phyloP scores from a whole-genome alignment of 2,113 vertebrate genomes.

The Onychorhynchus coronatus region DNA sequence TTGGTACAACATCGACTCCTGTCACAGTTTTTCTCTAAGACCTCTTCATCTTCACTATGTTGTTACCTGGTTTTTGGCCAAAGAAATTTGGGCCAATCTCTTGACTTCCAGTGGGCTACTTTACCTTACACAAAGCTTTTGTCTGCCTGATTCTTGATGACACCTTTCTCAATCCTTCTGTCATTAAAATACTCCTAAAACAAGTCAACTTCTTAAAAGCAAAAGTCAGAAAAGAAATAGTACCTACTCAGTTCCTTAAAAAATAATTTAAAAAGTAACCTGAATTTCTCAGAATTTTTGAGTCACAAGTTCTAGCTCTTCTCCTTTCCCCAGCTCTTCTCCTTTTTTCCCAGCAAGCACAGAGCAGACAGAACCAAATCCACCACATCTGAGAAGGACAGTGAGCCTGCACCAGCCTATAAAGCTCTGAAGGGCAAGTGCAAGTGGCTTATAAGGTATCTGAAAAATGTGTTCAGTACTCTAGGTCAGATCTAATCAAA shows the following conservation, averaged over 20 bases:
- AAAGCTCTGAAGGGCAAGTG: not conserved
- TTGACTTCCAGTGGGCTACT: not conserved
- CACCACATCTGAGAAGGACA: not conserved
- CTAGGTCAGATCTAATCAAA: not conserved
- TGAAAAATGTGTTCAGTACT: not conserved
- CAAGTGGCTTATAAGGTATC: not conserved
- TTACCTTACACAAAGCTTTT: not conserved
- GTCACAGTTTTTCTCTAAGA: not conserved
- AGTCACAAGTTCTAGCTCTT: not conserved
- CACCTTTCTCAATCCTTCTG: not conserved
- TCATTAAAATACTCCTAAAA: not conserved
- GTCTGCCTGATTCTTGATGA: not conserved
- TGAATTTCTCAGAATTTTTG: not conserved
- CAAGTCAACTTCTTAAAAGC: not conserved
- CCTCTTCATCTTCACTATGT: not conserved
- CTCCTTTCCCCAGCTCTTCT: not conserved
- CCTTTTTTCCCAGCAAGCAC: not conserved
- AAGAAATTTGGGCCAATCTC: not conserved
- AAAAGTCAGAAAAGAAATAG: not conserved
- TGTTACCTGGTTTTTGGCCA: not conserved
- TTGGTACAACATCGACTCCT: accelerated
- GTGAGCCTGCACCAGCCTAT: not conserved
- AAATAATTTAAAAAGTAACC: not conserved
- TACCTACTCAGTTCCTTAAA: not conserved
- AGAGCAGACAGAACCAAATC: not conserved